These are phyloP conservation scores for Sciaenops ocellatus DNA, from an alignment of 2,797 vertebrate genomes.

Conservation along the genomic window DNA sequence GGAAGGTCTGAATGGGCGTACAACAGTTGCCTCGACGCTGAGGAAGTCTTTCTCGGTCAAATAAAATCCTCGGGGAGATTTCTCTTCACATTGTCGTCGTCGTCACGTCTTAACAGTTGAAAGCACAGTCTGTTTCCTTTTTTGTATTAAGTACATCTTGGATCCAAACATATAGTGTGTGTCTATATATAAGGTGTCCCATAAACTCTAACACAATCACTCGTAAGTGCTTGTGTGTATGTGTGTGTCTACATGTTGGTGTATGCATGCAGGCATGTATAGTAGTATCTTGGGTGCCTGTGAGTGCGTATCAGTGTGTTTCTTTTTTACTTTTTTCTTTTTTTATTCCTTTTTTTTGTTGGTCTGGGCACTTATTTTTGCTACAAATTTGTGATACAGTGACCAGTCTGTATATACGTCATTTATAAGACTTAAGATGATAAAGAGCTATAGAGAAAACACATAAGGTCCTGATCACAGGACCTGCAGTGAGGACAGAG, in stretches of 20 bases:
- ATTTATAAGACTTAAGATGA: constrained; percentile 79
- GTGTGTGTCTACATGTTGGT: constrained; percentile 69
- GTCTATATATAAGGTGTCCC: constrained; percentile 80
- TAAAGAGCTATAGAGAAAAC: constrained; percentile 80
- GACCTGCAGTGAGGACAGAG: constrained; percentile 72
- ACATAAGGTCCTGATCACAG: constrained; percentile 60
- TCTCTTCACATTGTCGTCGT: constrained; percentile 45
- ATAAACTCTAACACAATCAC: constrained; percentile 75
- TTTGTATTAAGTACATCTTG: constrained; percentile 49
- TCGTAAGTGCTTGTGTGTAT: constrained; percentile 61
- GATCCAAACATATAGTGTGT: constrained; percentile 70
- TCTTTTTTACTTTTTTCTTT: constrained; percentile 18
- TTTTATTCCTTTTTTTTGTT: constrained; percentile 74
- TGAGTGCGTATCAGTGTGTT: constrained; percentile 57
- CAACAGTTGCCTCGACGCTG: constrained; percentile 57
- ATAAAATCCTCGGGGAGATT: constrained; percentile 68
- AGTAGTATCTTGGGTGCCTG: constrained; percentile 64
- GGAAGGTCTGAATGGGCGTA: constrained; percentile 62
- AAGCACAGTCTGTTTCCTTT: constrained; percentile 68
- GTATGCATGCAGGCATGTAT: constrained; percentile 74
- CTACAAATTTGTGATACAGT: constrained; percentile 88
- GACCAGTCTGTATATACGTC: constrained; percentile 85
- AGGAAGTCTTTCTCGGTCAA: constrained; percentile 67
- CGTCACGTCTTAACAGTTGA: constrained; percentile 61
- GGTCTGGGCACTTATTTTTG: constrained; percentile 89